Base-by-base conservation (phyloP, 2,797 vertebrate species). In the Tenualosa thibaudeaui region DNA sequence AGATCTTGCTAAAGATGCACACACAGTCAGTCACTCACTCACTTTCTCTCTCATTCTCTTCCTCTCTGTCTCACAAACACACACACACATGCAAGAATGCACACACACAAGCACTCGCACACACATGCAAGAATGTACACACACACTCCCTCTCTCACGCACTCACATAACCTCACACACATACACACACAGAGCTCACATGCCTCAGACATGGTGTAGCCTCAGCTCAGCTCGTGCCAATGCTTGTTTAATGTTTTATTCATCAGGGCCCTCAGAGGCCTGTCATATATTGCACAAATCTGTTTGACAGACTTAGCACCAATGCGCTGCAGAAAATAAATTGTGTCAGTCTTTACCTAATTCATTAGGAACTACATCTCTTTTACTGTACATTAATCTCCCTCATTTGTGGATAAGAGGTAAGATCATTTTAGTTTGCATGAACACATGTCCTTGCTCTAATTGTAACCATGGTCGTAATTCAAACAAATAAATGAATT, bases 301-400 rank as follows among this genome's bases (percentile, higher is more conserved):
- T 86, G 85, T 82, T 49, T 90, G 89, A 89, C 89, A 90, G 87
- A 90, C 89, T 92, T 90, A 88, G 89, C 82, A 85, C 43, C 6
- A 78, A 46, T 71, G 60, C 81, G 89, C 88, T 87, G 85, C 81
- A 49, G 86, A 84, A 81, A 85, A 84, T 88, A 90, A 88, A 85
- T 86, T 3, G 85, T 89, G 85, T 89, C 81, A 65, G 65, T 83
- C 84, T 62, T 91, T 90, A 84, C 90, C 82, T 90, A 88, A 90
- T 88, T 89, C 86, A 22, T 54, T 24, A 3, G 26, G 2, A 51
- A 71, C 49, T 13, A 51, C 26, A 13, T 83, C 51, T 46, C 56
- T 83, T 65, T 81, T 37, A 10, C 49, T 15, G 15, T 53, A 19
- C 68, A 43, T 19, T 43, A 75, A 75, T 31, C 31, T 6, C 13